Evolutionary conservation across 1,140 invertebrate species (phyloP).

Genomic region (Drepana arcuata): DNA sequence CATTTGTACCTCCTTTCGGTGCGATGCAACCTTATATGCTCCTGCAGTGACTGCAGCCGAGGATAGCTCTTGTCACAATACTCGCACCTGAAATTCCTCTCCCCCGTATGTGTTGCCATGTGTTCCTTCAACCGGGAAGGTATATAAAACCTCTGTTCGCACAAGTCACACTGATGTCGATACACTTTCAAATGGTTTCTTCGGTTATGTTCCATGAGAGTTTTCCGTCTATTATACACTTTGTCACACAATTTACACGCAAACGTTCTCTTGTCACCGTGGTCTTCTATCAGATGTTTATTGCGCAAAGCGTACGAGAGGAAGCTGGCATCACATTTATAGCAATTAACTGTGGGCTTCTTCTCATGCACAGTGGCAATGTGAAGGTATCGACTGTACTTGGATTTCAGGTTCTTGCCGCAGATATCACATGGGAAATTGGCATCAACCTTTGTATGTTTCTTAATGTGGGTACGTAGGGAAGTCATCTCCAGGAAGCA

Average conservation of each 20-base stretch:
- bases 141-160: conserved; percentile 52
- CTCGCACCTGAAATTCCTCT: conserved; percentile 54
- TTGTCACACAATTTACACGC: conserved; percentile 47
- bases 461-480: background rate
- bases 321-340: conserved; percentile 48
- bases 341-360: conserved; percentile 43
- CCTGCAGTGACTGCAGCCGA: conserved; percentile 34
- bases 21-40: conserved; percentile 45
- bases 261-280: conserved; percentile 40
- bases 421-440: conserved; percentile 41
- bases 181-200: conserved; percentile 46
- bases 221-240: conserved; percentile 46
- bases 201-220: conserved; percentile 44
- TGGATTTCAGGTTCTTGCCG: conserved; percentile 53
- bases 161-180: conserved; percentile 52
- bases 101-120: conserved; percentile 50
- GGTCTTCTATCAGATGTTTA: conserved; percentile 46
- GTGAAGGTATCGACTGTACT: conserved; percentile 46
- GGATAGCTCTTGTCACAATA: conserved; percentile 56
- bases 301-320: conserved; percentile 46
- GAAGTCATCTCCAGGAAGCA: background rate
- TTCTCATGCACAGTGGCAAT: conserved; percentile 43
- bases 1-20: conserved; percentile 41
- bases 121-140: conserved; percentile 49
- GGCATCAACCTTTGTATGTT: background rate